Percentiles rank a stretch among this genome's conserved stretches.
phyloP scores from a whole-genome alignment of 2,797 vertebrate genomes.

The Mormyrops boulengeri region DNA sequence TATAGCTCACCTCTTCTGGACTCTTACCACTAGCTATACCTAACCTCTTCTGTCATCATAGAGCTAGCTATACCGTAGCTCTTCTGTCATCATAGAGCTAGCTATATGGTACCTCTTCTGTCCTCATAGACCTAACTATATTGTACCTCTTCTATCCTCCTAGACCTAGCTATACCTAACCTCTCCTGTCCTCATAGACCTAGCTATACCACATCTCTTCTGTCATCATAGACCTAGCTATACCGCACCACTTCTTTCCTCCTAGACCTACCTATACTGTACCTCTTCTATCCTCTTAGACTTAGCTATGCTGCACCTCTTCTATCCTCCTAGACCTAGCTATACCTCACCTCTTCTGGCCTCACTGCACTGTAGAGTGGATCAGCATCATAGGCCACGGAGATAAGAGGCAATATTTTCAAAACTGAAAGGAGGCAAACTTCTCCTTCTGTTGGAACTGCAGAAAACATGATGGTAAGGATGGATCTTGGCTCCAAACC shows the following conservation, averaged over 20 bases:
- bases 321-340: neutral
- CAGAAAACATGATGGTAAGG: neutral
- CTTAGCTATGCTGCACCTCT: neutral
- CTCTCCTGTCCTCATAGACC: no score
- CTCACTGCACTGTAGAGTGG: neutral
- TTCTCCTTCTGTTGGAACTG: neutral
- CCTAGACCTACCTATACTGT: neutral
- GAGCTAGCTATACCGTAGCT: no score
- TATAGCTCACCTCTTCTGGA: neutral
- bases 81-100: neutral
- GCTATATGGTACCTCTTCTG: neutral
- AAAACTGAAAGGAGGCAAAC: neutral
- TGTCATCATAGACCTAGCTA: neutral
- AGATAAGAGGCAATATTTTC: neutral
- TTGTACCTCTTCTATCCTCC: no score
- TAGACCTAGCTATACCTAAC: no score
- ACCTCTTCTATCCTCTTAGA: neutral
- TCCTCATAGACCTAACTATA: neutral
- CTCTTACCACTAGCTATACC: neutral
- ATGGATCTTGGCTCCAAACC: neutral
- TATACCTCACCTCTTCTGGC: neutral
- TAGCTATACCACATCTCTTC: neutral
- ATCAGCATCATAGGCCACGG: neutral
- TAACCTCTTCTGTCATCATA: neutral
- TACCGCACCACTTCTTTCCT: neutral